These are phyloP conservation scores for Tetrao urogallus DNA, from an alignment of 2,113 vertebrate species.

Conservation along the genomic window DNA sequence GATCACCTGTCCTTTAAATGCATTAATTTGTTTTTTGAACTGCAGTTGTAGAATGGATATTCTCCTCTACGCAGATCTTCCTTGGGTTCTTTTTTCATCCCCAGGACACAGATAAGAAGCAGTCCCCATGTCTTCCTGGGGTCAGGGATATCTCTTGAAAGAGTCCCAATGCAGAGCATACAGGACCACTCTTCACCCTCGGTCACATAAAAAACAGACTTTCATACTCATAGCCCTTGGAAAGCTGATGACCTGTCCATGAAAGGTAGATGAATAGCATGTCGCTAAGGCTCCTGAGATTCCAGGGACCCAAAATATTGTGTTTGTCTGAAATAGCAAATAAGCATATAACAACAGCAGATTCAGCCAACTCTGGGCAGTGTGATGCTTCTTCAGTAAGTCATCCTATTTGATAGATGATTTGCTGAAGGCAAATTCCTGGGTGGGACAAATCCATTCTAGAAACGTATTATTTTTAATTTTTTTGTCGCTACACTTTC, in stretches of 20 bases:
- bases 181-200: not conserved
- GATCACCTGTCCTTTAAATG: not conserved
- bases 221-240: fast-evolving
- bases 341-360: not conserved
- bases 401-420: not conserved
- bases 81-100: not conserved
- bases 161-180: not conserved
- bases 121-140: not conserved
- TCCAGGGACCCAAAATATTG: not conserved
- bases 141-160: not conserved
- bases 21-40: not conserved
- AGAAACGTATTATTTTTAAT: not conserved
- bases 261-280: not conserved
- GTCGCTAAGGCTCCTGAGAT: not conserved
- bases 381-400: not conserved
- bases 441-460: not conserved
- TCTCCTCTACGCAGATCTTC: not conserved
- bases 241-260: not conserved
- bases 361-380: not conserved
- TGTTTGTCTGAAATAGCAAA: not conserved
- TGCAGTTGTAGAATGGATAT: not conserved
- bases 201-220: not conserved
- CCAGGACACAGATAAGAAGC: not conserved
- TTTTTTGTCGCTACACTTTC: not conserved
- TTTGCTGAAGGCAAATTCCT: not conserved